A percentile compares a stretch with the other conserved stretches of the same genome.
Evolutionary conservation across 2,888 invertebrate species (phyloP).

Genomic region (Tetragonisca angustula): DNA sequence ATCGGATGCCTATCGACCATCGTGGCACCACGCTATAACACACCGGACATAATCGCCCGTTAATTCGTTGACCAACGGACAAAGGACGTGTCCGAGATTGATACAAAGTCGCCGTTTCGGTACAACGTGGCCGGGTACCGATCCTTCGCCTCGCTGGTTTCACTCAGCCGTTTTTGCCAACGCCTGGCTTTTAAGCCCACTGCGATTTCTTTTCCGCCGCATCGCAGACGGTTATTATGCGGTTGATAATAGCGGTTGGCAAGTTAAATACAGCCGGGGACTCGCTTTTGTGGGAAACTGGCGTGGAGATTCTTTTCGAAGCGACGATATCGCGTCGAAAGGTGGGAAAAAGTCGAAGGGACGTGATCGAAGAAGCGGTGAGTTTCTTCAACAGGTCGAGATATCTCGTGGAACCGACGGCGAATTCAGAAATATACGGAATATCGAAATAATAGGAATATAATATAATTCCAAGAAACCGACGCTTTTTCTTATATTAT

Average conservation of each 20-base stretch:
- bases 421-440: too few species aligned
- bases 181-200: neutral
- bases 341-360: neutral
- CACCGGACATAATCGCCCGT: constrained; percentile 55
- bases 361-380: neutral
- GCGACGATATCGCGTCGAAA: neutral
- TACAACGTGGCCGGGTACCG: neutral
- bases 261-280: constrained; percentile 17
- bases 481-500: neutral
- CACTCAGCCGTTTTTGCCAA: neutral
- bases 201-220: constrained; percentile 13
- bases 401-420: neutral
- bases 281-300: neutral
- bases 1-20: neutral
- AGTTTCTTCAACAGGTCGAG: neutral
- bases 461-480: neutral
- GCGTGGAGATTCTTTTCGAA: neutral
- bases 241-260: constrained; percentile 3
- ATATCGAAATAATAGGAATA: neutral
- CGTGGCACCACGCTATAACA: constrained; percentile 60
- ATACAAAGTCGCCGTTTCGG: constrained; percentile 44
- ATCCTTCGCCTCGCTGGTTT: constrained; percentile 6
- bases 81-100: constrained; percentile 48
- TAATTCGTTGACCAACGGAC: constrained; percentile 49
- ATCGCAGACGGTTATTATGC: neutral